Percentiles rank a stretch among this genome's conserved stretches.
These are phyloP conservation scores for Papilio protenor DNA, from an alignment of 2,888 invertebrate species.

Conservation along the genomic window DNA sequence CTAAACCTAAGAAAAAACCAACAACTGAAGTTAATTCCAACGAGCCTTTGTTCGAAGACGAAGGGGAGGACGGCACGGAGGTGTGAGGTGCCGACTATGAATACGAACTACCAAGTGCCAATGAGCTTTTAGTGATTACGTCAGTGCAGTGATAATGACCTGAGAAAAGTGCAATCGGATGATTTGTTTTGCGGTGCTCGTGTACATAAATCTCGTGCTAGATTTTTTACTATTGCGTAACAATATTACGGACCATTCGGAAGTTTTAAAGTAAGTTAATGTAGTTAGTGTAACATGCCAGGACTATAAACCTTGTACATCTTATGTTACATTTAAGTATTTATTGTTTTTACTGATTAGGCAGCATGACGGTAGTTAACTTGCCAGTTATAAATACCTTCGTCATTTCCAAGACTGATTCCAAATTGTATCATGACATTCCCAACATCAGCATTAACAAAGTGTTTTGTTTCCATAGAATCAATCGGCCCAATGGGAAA, in stretches of 20 bases:
- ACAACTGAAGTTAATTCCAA: conserved; percentile 83
- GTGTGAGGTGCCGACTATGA: conserved; percentile 74
- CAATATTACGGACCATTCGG: conserved; percentile 77
- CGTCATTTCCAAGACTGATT: conserved; percentile 81
- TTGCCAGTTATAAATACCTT: conserved; percentile 63
- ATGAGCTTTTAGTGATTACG: conserved; percentile 75
- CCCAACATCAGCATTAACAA: conserved; percentile 53
- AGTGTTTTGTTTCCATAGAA: conserved; percentile 29
- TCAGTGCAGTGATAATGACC: conserved; percentile 60
- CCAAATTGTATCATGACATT: conserved; percentile 81
- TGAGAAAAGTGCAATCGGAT: conserved; percentile 58
- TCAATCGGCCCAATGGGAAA: too few species aligned
- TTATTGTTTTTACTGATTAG: conserved; percentile 67
- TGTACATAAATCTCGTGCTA: conserved; percentile 81
- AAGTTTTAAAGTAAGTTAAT: conserved; percentile 58
- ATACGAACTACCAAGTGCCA: conserved; percentile 70
- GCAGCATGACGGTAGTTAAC: conserved; percentile 55
- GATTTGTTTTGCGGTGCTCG: conserved; percentile 78
- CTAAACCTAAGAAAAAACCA: conserved; percentile 91
- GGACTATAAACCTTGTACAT: conserved; percentile 26
- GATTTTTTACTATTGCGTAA: conserved; percentile 82
- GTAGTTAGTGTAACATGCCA: conserved; percentile 27
- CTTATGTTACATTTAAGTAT: conserved; percentile 73
- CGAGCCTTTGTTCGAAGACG: conserved; percentile 93
- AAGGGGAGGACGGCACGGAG: conserved; percentile 95